These are phyloP conservation scores for Ormyrus thymus DNA, from an alignment of 2,888 invertebrate genomes.

Conservation along the genomic window DNA sequence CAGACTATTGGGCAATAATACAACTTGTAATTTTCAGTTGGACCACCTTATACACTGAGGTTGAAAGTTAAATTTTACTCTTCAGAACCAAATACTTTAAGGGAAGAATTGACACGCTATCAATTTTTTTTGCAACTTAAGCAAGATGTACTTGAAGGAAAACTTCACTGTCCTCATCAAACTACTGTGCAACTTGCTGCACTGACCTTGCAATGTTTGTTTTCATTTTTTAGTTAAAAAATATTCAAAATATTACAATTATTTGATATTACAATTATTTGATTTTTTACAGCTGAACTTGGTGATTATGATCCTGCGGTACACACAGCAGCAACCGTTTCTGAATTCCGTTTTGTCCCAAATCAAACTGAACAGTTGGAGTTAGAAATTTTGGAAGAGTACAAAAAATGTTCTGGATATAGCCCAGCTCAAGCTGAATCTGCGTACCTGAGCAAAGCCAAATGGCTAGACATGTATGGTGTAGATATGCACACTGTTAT, in stretches of 20 bases:
- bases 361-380: conserved; percentile 98
- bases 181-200: conserved; percentile 94
- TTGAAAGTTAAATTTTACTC: conserved; percentile 99
- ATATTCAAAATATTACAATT: not conserved
- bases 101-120: conserved; percentile 98
- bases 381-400: conserved; percentile 93
- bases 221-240: not conserved
- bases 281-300: conserved; percentile 86
- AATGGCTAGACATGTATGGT: conserved; percentile 99
- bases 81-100: conserved; percentile 96
- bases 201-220: conserved; percentile 90
- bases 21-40: conserved; percentile 82
- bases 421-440: conserved; percentile 97
- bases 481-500: conserved; percentile 98
- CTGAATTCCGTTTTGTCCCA: conserved; percentile 98
- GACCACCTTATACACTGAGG: conserved; percentile 96
- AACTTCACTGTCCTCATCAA: conserved; percentile 91
- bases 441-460: conserved; percentile 95
- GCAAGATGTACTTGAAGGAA: conserved; percentile 93
- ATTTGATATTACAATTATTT: not conserved
- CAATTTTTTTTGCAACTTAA: conserved; percentile 99
- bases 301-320: conserved; percentile 95
- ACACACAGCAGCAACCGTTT: conserved; percentile 97
- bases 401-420: conserved; percentile 88
- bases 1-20: not conserved